Evolutionary conservation across 2,888 invertebrate species (phyloP).

Genomic region (Phasia obesa): DNA sequence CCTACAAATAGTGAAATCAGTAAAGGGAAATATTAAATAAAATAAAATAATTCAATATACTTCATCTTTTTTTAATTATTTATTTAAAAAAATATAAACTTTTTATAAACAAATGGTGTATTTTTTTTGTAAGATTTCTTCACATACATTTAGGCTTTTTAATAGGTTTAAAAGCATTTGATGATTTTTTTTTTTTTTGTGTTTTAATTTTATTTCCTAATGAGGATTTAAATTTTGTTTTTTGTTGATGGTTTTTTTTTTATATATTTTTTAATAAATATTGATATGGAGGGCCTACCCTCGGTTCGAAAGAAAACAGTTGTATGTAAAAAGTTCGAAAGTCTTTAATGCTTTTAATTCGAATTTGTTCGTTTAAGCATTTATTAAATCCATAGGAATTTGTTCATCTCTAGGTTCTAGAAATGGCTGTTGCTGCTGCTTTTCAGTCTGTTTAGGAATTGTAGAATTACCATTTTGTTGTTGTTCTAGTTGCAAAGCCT

Average conservation of each 20-base stretch:
- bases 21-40: background rate
- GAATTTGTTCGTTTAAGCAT: constrained; percentile 62
- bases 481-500: constrained; percentile 44
- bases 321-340: constrained; percentile 50
- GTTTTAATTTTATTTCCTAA: constrained; percentile 43
- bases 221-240: constrained; percentile 31
- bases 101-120: constrained; percentile 42
- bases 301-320: constrained; percentile 53
- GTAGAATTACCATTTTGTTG: constrained; percentile 45
- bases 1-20: constrained; percentile 1
- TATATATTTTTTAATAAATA: constrained; percentile 29
- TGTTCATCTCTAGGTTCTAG: constrained; percentile 38
- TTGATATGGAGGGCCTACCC: constrained; percentile 48
- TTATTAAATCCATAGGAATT: constrained; percentile 59
- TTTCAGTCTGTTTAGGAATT: constrained; percentile 55
- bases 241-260: constrained; percentile 19
- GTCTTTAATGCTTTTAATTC: constrained; percentile 48
- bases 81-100: background rate
- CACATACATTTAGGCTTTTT: constrained; percentile 64
- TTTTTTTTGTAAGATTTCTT: constrained; percentile 51
- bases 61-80: background rate
- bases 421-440: constrained; percentile 26
- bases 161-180: constrained; percentile 58
- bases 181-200: constrained; percentile 50
- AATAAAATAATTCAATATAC: background rate